phyloP scores from a whole-genome alignment of 2,888 invertebrate genomes.

The Eristalis arbustorum region DNA sequence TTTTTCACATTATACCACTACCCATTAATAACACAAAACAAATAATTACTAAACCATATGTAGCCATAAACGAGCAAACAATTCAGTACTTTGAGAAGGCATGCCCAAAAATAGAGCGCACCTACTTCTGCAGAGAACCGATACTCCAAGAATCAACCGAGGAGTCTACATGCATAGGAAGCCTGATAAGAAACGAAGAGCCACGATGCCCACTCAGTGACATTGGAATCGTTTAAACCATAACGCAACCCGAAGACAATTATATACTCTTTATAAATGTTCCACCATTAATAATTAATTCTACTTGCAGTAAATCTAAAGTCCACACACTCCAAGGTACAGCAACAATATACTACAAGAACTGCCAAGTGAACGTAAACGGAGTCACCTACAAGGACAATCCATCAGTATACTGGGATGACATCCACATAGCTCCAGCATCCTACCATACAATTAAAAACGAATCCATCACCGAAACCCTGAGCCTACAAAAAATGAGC shows the following conservation, averaged over 20 bases:
- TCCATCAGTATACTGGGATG: background rate
- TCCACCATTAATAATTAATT: too few species aligned
- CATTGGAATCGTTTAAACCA: too few species aligned
- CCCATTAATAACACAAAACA: background rate
- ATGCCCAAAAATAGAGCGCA: slow-evolving; percentile 29
- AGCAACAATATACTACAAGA: background rate
- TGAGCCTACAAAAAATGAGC: background rate
- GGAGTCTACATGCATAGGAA: slow-evolving; percentile 7
- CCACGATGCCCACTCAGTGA: too few species aligned
- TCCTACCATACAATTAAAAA: background rate
- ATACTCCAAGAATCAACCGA: background rate
- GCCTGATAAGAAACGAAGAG: too few species aligned
- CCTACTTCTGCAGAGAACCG: slow-evolving; percentile 28
- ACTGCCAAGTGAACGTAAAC: background rate
- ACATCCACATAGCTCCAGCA: too few species aligned
- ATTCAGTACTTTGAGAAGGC: slow-evolving; percentile 13
- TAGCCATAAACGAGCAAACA: slow-evolving; percentile 15
- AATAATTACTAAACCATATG: slow-evolving; percentile 8
- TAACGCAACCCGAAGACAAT: too few species aligned
- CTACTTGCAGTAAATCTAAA: too few species aligned
- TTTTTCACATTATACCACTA: background rate
- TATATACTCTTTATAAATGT: too few species aligned
- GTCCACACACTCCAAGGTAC: too few species aligned
- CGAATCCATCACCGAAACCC: background rate
- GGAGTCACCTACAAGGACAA: background rate